Evolutionary conservation across 2,888 invertebrate genomes (phyloP), one percentile per base, ranked within the genome.

Genomic region (Dendrolimus pini): DNA sequence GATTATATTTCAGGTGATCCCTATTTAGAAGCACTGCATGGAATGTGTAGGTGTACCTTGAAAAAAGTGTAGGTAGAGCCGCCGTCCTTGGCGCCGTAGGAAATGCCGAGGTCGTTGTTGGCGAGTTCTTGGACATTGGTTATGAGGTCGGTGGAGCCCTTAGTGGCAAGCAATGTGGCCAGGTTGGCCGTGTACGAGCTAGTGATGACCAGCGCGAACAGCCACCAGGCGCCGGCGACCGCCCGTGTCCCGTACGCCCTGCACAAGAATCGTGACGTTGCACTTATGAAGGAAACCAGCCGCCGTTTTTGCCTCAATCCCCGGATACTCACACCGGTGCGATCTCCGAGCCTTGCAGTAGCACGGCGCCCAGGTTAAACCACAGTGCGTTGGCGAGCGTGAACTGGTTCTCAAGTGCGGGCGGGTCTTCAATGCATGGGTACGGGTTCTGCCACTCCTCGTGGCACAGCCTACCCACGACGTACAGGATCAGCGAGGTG

Each of bases 1-100:
- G 18, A 2, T 30, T 30, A 30, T 30, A 30, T 30, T 30, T 30
- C 6, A 30, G 30, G 30, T 30, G 30, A 30, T 30, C 3, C 6
- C 30, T 30, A 30, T 30, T 30, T 30, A 30, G 30, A 30, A 30
- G 30, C 30, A 30, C 30, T 30, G 3, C 30, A 30, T 30, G 30
- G 30, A 30, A 30, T 30, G 30, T 30, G 30, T 30, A 30, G 30
- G 30, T 30, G 52, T 55, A 97, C 98, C 91, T 94, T 92, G 77
- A 99, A 99, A 78, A 98, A 99, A 12, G 93, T 93, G 65, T 93
- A 94, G 0, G 99, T 99, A 18, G 98, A 95, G 41, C 98, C 98
- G n/a, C 92, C 93, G 1, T 67, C 79, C 72, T 97, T 95, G 6
- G 96, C 96, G 1, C 98, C 98, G 83, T 97, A 99, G 65, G 94